These are phyloP conservation scores for Cyclophora punctaria DNA, from an alignment of 2,888 invertebrate species.

Conservation along the genomic window DNA sequence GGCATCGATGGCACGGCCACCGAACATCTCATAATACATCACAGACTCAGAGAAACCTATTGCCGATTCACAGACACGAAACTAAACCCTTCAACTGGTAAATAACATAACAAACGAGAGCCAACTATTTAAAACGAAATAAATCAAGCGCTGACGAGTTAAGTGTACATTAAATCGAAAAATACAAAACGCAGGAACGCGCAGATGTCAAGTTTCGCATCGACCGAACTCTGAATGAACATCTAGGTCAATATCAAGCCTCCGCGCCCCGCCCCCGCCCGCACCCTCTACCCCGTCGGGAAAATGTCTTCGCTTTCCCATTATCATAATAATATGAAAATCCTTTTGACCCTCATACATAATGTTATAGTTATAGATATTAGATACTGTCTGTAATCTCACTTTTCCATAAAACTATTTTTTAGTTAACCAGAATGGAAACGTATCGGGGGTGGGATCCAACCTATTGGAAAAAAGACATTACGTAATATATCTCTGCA, in stretches of 20 bases:
- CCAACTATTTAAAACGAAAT: constrained; percentile 27
- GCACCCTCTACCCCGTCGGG: constrained; percentile 40
- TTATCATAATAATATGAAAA: constrained; percentile 50
- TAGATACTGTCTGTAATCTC: constrained; percentile 2
- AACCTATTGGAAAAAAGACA: too few relatives aligned
- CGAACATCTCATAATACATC: constrained; percentile 42
- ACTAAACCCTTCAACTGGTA: constrained; percentile 1
- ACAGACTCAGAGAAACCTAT: constrained; percentile 32
- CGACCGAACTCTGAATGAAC: constrained; percentile 75
- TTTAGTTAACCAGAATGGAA: too few relatives aligned
- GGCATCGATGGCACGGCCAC: constrained; percentile 30
- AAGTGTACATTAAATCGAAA: constrained; percentile 55
- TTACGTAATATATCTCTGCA: too few relatives aligned
- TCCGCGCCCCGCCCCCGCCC: constrained; percentile 41
- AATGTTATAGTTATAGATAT: constrained; percentile 7
- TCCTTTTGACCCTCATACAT: constrained; percentile 30
- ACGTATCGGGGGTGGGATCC: too few relatives aligned
- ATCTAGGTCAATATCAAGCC: constrained; percentile 75
- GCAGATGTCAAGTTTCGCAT: constrained; percentile 75
- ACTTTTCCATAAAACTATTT: too few relatives aligned
- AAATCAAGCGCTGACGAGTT: constrained; percentile 39
- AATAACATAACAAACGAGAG: constrained; percentile 1
- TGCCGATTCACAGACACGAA: not conserved
- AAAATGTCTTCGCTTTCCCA: constrained; percentile 50
- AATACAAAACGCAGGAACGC: constrained; percentile 69